phyloP scores from a whole-genome alignment of 2,797 vertebrate genomes.

The Crax fasciolata region DNA sequence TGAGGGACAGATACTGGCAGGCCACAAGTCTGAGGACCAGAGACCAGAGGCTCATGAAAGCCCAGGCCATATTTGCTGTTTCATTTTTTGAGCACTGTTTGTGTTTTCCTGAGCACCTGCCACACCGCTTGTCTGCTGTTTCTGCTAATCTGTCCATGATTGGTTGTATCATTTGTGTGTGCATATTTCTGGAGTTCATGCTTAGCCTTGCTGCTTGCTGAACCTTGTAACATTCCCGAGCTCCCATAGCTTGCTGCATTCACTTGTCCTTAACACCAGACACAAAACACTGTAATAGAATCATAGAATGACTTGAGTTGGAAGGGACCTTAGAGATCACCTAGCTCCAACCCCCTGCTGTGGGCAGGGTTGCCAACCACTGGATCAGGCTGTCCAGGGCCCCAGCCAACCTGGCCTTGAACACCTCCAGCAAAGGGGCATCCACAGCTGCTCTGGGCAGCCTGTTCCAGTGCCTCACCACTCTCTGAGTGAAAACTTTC shows the following conservation, averaged over 20 bases:
- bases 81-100: rapidly evolving
- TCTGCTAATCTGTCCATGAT: rapidly evolving
- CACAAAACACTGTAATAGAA: not conserved
- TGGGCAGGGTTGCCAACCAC: no score
- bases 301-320: not conserved
- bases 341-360: no score
- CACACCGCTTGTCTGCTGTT: not conserved
- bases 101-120: not conserved
- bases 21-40: not conserved
- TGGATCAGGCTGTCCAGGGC: no score
- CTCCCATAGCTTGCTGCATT: not conserved
- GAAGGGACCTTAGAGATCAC: not conserved
- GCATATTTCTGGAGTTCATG: rapidly evolving
- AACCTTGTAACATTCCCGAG: not conserved
- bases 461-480: no score
- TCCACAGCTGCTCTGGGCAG: no score
- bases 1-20: not conserved
- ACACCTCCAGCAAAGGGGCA: no score
- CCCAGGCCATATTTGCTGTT: not conserved
- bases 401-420: no score
- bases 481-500: no score
- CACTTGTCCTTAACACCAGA: not conserved
- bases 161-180: rapidly evolving
- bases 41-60: not conserved
- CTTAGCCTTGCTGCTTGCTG: not conserved